A percentile compares a stretch with the other conserved stretches of the same genome.
These are phyloP conservation scores for Phaonia tiefii DNA, from an alignment of 2,888 invertebrate genomes.

Conservation along the genomic window DNA sequence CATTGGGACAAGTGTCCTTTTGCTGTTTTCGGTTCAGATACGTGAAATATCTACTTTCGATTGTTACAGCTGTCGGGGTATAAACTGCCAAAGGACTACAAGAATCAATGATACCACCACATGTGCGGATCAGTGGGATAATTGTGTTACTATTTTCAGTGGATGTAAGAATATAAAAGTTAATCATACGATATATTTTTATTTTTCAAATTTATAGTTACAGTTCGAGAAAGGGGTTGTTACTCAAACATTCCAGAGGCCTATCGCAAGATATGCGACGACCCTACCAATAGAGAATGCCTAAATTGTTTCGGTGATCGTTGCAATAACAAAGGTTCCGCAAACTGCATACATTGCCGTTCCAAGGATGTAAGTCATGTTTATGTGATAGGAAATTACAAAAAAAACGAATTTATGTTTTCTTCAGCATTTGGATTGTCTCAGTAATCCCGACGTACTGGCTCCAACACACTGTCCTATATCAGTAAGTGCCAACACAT, in stretches of 20 bases:
- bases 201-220: too few species aligned
- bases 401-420: not conserved
- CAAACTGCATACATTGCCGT: slow-evolving; percentile 75
- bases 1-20: not conserved
- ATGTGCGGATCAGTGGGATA: slow-evolving; percentile 75
- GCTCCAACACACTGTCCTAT: slow-evolving; percentile 71
- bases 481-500: slow-evolving; percentile 75
- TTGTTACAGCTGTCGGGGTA: slow-evolving; percentile 76
- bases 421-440: slow-evolving; percentile 72
- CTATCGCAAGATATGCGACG: slow-evolving; percentile 72
- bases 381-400: too few species aligned
- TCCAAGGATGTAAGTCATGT: slow-evolving; percentile 70
- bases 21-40: not conserved
- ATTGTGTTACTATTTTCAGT: slow-evolving; percentile 76
- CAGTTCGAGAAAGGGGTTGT: slow-evolving; percentile 75
- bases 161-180: slow-evolving; percentile 71
- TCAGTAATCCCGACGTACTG: slow-evolving; percentile 60
- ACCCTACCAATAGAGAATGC: slow-evolving; percentile 70
- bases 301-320: slow-evolving; percentile 73
- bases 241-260: slow-evolving; percentile 70
- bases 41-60: slow-evolving; percentile 54
- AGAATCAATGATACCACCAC: slow-evolving; percentile 68
- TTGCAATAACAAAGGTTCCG: slow-evolving; percentile 75
- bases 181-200: too few species aligned
- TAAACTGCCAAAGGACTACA: slow-evolving; percentile 75